phyloP scores from a whole-genome alignment of 2,888 invertebrate species.

The Nemotelus pantherinus region DNA sequence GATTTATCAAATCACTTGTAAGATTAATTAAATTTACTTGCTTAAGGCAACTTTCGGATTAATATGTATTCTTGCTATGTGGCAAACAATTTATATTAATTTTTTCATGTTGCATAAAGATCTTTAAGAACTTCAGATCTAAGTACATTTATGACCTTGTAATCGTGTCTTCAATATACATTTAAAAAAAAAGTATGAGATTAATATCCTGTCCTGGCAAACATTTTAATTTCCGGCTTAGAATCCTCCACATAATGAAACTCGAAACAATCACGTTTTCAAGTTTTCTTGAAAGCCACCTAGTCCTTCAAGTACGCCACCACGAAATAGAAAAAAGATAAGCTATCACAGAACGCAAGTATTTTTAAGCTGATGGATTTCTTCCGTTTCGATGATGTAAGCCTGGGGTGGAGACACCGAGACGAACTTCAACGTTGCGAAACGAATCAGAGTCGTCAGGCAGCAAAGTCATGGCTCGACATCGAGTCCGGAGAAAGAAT shows the following conservation, averaged over 20 bases:
- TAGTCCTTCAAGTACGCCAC: background rate
- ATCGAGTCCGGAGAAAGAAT: constrained; percentile 1
- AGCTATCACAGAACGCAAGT: constrained; percentile 15
- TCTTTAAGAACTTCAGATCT: too few species aligned
- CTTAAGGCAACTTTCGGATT: too few species aligned
- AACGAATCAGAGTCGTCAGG: background rate
- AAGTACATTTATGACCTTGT: background rate
- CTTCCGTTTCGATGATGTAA: constrained; percentile 48
- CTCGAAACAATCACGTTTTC: constrained; percentile 3
- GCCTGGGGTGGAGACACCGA: constrained; percentile 18
- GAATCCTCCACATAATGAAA: constrained; percentile 7
- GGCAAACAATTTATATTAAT: too few species aligned
- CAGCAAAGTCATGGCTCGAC: background rate
- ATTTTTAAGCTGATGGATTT: constrained; percentile 49
- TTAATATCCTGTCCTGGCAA: constrained; percentile 9
- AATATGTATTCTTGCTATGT: too few species aligned
- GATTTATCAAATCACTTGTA: too few species aligned
- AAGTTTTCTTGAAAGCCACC: background rate
- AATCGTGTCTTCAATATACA: background rate
- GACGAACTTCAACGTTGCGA: background rate
- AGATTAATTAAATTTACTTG: too few species aligned
- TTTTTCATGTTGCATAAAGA: too few species aligned
- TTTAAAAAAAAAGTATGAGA: background rate
- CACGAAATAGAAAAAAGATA: constrained; percentile 3
- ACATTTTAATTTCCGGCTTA: constrained; percentile 42